Percentiles rank a stretch among this genome's conserved stretches.
phyloP scores from a whole-genome alignment of 2,113 vertebrate genomes.

The Holacanthus passer region DNA sequence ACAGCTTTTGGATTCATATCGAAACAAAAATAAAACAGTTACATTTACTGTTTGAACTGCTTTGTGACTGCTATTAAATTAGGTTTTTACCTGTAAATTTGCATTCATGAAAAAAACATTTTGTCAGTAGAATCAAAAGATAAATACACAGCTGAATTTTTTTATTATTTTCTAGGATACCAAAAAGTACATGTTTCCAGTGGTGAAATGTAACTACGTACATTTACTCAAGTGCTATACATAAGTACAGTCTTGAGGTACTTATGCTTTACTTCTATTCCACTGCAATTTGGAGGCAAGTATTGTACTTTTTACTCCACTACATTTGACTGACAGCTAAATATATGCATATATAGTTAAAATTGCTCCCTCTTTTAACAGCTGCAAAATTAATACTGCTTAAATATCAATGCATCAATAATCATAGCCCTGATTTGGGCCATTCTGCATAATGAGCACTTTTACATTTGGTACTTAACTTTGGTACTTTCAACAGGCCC shows the following conservation, averaged over 20 bases:
- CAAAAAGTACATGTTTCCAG: no score
- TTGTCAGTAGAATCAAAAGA: no score
- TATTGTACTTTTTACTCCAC: neutral
- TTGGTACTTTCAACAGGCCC: no score
- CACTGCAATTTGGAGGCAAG: neutral
- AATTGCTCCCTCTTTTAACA: neutral
- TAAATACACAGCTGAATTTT: no score
- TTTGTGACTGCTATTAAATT: neutral
- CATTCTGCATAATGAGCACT: neutral
- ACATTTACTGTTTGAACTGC: neutral
- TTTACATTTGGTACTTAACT: neutral
- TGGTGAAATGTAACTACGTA: neutral
- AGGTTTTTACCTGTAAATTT: neutral
- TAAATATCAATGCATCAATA: neutral
- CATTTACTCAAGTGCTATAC: neutral
- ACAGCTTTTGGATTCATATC: neutral
- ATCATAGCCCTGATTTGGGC: neutral
- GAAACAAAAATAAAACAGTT: neutral
- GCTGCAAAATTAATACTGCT: no score
- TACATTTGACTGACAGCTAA: neutral
- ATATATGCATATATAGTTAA: neutral
- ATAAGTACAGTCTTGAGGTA: neutral
- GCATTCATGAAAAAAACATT: neutral
- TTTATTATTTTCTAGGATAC: neutral
- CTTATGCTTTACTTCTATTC: neutral